phyloP scores from a whole-genome alignment of 2,113 vertebrate species.

The Myotis yumanensis region DNA sequence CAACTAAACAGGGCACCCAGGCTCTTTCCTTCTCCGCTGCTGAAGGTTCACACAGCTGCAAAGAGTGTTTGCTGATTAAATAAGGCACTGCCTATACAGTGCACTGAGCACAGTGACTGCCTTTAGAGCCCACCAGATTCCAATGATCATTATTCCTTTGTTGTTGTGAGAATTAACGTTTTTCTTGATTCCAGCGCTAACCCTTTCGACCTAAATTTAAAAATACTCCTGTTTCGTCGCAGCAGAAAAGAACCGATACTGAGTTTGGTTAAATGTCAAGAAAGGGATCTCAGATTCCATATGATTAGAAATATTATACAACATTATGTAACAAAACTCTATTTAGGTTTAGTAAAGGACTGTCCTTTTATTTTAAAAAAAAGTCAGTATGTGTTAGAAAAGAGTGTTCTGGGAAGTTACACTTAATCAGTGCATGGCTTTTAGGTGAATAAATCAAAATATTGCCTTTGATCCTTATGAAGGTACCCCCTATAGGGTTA shows the following conservation, averaged over 20 bases:
- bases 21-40: not conserved
- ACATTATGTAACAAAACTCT: constrained; percentile 2
- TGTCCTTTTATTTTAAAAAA: not conserved
- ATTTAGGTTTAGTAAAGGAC: constrained; percentile 36
- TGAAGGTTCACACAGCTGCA: not conserved
- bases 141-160: not conserved
- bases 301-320: constrained; percentile 5
- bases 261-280: constrained; percentile 8
- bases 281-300: constrained; percentile 7
- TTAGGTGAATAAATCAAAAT: constrained; percentile 39
- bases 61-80: not conserved
- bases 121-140: not conserved
- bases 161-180: not conserved
- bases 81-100: not conserved
- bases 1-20: not conserved
- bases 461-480: constrained; percentile 19
- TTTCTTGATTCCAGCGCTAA: constrained; percentile 30
- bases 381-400: not conserved
- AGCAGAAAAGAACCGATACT: not conserved
- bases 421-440: constrained; percentile 12
- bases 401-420: constrained; percentile 17
- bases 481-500: not conserved
- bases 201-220: constrained; percentile 49
- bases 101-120: not conserved
- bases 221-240: not conserved